phyloP scores from a whole-genome alignment of 2,888 invertebrate species.

The Craniophora ligustri region DNA sequence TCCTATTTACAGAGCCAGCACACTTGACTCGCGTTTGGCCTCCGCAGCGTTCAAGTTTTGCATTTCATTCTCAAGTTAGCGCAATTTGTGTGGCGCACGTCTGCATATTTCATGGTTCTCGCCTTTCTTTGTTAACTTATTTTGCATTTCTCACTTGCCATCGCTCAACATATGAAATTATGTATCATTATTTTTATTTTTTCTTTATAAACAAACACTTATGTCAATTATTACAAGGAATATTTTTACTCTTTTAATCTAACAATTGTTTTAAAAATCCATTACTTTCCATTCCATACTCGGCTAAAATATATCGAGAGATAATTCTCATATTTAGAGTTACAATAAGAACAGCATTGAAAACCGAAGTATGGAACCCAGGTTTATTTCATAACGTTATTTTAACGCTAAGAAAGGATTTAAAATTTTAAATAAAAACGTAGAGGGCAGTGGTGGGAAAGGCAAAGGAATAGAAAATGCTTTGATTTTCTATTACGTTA shows the following conservation, averaged over 20 bases:
- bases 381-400: no score
- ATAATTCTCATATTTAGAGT: no score
- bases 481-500: not conserved
- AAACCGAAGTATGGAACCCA: no score
- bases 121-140: slow-evolving; percentile 66
- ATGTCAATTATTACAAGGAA: slow-evolving; percentile 6
- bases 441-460: no score
- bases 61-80: slow-evolving; percentile 80
- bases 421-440: no score
- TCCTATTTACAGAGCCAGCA: slow-evolving; percentile 70
- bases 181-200: slow-evolving; percentile 10
- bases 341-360: no score
- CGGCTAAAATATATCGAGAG: no score
- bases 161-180: slow-evolving; percentile 31
- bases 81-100: slow-evolving; percentile 79
- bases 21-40: slow-evolving; percentile 79
- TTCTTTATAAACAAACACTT: slow-evolving; percentile 13
- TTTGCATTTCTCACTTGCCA: slow-evolving; percentile 59
- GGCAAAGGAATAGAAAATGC: no score
- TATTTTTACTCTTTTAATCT: not conserved
- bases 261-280: no score
- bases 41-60: slow-evolving; percentile 74
- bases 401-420: no score
- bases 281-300: no score
- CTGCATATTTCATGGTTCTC: slow-evolving; percentile 71